These are phyloP conservation scores for Trachelus troglodyta DNA, from an alignment of 2,888 invertebrate species.

Conservation along the genomic window DNA sequence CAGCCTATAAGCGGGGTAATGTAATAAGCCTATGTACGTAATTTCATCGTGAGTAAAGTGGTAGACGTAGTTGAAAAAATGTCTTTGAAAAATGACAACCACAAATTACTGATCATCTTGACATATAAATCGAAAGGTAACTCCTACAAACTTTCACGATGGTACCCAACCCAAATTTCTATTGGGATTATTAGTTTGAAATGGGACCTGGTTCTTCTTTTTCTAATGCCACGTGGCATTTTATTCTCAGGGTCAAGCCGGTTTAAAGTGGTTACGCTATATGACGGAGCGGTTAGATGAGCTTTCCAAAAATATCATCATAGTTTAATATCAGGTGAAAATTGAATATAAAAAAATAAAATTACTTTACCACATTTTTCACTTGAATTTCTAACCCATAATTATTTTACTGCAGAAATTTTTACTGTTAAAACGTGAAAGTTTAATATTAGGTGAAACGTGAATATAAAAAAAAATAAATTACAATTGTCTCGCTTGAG, in stretches of 20 bases:
- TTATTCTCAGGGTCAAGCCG: neutral
- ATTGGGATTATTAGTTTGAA: neutral
- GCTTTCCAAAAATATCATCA: neutral
- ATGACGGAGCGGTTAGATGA: neutral
- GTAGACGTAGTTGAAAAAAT: neutral
- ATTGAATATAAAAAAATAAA: neutral
- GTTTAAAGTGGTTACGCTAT: neutral
- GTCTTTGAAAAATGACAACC: neutral
- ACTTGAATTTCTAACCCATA: neutral
- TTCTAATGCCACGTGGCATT: neutral
- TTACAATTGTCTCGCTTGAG: neutral
- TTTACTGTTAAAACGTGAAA: too few relatives aligned
- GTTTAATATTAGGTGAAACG: neutral
- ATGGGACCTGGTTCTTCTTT: neutral
- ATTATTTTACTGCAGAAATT: neutral
- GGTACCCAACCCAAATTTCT: neutral
- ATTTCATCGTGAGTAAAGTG: neutral
- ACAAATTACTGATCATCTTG: neutral
- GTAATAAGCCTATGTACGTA: neutral
- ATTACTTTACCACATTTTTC: neutral
- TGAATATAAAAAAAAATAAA: neutral
- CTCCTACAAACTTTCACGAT: neutral
- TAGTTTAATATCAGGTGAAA: neutral
- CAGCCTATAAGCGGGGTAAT: neutral
- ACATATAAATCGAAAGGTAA: neutral